Evolutionary conservation across 2,113 vertebrate species (phyloP), one percentile per base, ranked within the genome.

Genomic region (Glaucomys volans): DNA sequence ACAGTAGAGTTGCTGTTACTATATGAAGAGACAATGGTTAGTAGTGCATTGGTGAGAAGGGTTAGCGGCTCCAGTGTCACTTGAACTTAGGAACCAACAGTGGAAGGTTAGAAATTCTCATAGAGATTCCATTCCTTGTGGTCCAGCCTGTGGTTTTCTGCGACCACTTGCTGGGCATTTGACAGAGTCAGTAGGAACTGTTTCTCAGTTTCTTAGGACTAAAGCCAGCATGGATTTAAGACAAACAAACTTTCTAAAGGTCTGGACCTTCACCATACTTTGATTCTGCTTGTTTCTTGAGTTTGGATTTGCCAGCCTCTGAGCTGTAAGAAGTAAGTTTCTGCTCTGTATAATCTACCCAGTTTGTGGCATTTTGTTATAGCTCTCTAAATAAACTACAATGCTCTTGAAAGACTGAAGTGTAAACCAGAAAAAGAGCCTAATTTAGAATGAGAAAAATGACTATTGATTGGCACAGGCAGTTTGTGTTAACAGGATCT

Each of bases 361-460:
- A 76, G 26, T 66, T 67, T 57, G 22, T 28, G 14, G 6, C 57
- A 26, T 67, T 95, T 82, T 40, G 17, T 50, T 83, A 47, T 18
- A 67, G 40, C 6, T 22, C 2, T 4, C 13, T 42, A 11, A 37
- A 83, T 37, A 62, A 37, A 76, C 13, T 35, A 83, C 4, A 14
- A 20, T 22, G 76, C 30, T 88, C 59, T 97, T 62, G 54, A 86
- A 82, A 72, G 35, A 85, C 44, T 44, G 32, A 83, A 74, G 26
- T 59, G 42, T 62, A 71, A 88, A 18, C 8, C 35, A 95, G 66
- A 80, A 28, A 79, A 92, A 83, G 26, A 77, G 47, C 8, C 37
- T 75, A 79, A 80, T 90, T 87, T 64, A 83, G 57, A 75, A 87
- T n/a, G 14, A 82, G 62, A 74, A 82, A 87, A 90, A 82, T 52